phyloP scores from a whole-genome alignment of 1,140 invertebrate species.

The Ephestia elutella region DNA sequence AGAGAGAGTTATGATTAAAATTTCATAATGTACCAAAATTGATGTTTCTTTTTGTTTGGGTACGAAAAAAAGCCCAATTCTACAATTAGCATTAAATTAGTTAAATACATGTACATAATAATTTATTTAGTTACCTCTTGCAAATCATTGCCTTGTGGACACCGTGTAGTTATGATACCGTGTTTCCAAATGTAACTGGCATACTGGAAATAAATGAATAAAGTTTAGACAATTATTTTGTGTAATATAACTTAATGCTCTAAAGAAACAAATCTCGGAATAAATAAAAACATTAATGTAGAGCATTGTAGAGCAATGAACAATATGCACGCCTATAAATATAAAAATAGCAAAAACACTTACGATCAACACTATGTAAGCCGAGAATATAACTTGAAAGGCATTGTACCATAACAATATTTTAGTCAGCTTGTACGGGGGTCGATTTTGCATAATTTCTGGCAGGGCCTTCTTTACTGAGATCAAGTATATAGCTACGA shows the following conservation, averaged over 20 bases:
- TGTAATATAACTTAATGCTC: no score
- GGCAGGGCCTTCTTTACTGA: constrained; percentile 80
- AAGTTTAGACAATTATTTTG: no score
- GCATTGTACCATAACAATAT: constrained; percentile 81
- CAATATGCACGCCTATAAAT: constrained; percentile 20
- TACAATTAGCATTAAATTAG: background rate
- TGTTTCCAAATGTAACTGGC: constrained; percentile 39
- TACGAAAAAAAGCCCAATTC: no score
- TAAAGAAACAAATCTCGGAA: no score
- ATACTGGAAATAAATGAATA: constrained; percentile 37
- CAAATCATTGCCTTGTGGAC: constrained; percentile 43
- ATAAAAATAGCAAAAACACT: constrained; percentile 36
- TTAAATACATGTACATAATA: background rate
- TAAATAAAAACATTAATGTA: no score
- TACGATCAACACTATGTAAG: constrained; percentile 77
- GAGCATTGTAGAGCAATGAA: no score
- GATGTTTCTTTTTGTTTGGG: no score
- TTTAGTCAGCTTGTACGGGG: constrained; percentile 78
- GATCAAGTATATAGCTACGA: constrained; percentile 77
- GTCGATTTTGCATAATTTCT: constrained; percentile 79
- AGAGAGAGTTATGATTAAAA: no score
- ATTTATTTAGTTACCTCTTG: constrained; percentile 23
- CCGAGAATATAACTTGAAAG: constrained; percentile 80
- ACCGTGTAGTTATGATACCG: constrained; percentile 46
- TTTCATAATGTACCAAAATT: no score